Evolutionary conservation across 2,113 vertebrate genomes (phyloP).

Genomic region (Dicaeum eximium): DNA sequence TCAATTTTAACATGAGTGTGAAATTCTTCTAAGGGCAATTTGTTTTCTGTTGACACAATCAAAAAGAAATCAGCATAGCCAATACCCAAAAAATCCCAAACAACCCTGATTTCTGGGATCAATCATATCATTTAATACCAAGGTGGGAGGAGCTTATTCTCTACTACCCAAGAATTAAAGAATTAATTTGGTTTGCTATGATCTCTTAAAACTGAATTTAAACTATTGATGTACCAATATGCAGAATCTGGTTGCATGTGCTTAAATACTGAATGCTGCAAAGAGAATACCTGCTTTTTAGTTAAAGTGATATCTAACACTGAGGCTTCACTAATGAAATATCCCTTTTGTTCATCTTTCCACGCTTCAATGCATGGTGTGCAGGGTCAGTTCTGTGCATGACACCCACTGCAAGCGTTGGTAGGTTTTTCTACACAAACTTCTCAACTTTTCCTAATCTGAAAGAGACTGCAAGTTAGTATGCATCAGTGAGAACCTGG

Average conservation of each 20-base stretch:
- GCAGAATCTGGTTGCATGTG: conserved; percentile 68
- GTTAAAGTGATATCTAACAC: conserved; percentile 70
- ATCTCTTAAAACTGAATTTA: conserved; percentile 59
- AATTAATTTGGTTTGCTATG: conserved; percentile 64
- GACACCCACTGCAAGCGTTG: conserved; percentile 81
- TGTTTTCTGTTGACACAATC: background rate
- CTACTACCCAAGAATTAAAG: conserved; percentile 59
- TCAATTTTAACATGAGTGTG: conserved; percentile 43
- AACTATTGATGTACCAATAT: conserved; percentile 18
- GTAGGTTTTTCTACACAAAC: conserved; percentile 80
- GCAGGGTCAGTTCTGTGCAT: conserved; percentile 84
- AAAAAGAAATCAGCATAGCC: background rate
- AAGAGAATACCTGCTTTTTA: conserved; percentile 62
- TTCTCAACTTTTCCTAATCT: conserved; percentile 70
- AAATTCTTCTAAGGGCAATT: background rate
- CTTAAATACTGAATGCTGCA: conserved; percentile 62
- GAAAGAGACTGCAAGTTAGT: conserved; percentile 60
- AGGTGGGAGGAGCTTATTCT: background rate
- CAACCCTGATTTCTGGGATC: background rate
- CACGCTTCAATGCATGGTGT: conserved; percentile 81
- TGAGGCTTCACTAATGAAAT: conserved; percentile 77
- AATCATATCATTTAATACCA: background rate
- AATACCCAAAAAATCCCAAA: background rate
- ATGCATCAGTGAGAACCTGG: conserved; percentile 57
- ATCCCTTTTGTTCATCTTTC: conserved; percentile 80